Base-by-base conservation (phyloP, 2,888 invertebrate genomes). In the Galerucella nymphaeae region DNA sequence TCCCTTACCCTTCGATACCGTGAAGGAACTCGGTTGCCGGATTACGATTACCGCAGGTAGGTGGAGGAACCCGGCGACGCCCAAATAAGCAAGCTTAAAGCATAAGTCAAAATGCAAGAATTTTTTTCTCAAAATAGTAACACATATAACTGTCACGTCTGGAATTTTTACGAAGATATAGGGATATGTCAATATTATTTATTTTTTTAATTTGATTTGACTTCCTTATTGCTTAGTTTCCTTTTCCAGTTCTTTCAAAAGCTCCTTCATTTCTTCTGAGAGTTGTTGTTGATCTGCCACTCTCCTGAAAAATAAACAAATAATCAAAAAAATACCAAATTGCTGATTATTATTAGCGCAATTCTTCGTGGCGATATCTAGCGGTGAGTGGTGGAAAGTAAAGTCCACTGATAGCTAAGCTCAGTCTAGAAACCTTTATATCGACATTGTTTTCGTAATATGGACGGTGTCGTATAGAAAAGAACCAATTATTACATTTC, bases 191-290 rank as follows among this genome's bases (percentile, higher is more conserved):
- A 74, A 73, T 74, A 76, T 77, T 72, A 74, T 77, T 45, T 66
- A 64, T 72, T 71, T 73, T 58, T 48, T 67, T 75, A 58, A 66
- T 79, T 83, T 84, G 50, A 53, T 38, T 68, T 53, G 84, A 53
- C 73, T 73, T 69, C 68, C 80, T 85, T 86, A 86, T 80, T 86
- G 85, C 80, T 86, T 85, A 78, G 81, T 83, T 75, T 85, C 84
- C 75, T 83, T 82, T 78, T 87, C 87, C 78, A 87, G 82, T 75
- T 86, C 86, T 78, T 84, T 83, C 3, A 87, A 82, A 14, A 87
- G 82, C 68, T 84, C 82, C 73, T 83, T 86, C 87, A 87, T 87
- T 81, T 87, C 87, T 64, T 86, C 85, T 8, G 87, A 87, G 5
- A 87, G 82, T 75, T 85, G 84, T 65, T 87, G 87, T 75, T 86